These are phyloP conservation scores for Arrhamphus sclerolepis DNA, from an alignment of 2,797 vertebrate species.

Conservation along the genomic window DNA sequence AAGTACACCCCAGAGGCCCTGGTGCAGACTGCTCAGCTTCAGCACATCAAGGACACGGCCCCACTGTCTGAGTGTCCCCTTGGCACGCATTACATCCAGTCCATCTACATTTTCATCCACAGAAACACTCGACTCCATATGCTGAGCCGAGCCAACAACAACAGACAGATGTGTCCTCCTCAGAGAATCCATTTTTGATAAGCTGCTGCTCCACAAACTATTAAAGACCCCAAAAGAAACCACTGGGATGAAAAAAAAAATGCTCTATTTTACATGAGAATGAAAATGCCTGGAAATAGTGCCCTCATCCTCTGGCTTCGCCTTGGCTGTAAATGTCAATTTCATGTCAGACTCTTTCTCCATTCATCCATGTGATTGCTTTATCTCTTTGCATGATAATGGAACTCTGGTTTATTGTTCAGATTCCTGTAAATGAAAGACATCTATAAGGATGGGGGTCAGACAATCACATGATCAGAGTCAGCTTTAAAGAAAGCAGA, in stretches of 20 bases:
- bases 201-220: constrained; percentile 59
- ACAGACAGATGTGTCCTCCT: constrained; percentile 71
- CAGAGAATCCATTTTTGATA: constrained; percentile 64
- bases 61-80: constrained; percentile 54
- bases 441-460: constrained; percentile 34
- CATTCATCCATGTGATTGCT: constrained; percentile 74
- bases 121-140: constrained; percentile 66
- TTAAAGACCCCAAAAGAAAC: constrained; percentile 65
- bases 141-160: constrained; percentile 59
- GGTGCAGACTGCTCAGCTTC: constrained; percentile 56
- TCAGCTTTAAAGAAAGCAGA: constrained; percentile 17
- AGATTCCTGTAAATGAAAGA: constrained; percentile 40
- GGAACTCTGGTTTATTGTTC: constrained; percentile 48
- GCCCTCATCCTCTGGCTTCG: constrained; percentile 30
- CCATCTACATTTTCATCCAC: constrained; percentile 67
- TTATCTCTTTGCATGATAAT: constrained; percentile 71
- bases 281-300: constrained; percentile 55
- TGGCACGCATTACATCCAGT: constrained; percentile 58
- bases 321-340: constrained; percentile 73
- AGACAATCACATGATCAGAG: constrained; percentile 32
- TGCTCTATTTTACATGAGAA: constrained; percentile 67
- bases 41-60: constrained; percentile 67
- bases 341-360: constrained; percentile 69
- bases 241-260: constrained; percentile 25
- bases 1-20: constrained; percentile 70